These are phyloP conservation scores for Triplophysa tibetana DNA, from an alignment of 2,113 vertebrate genomes.

Conservation along the genomic window DNA sequence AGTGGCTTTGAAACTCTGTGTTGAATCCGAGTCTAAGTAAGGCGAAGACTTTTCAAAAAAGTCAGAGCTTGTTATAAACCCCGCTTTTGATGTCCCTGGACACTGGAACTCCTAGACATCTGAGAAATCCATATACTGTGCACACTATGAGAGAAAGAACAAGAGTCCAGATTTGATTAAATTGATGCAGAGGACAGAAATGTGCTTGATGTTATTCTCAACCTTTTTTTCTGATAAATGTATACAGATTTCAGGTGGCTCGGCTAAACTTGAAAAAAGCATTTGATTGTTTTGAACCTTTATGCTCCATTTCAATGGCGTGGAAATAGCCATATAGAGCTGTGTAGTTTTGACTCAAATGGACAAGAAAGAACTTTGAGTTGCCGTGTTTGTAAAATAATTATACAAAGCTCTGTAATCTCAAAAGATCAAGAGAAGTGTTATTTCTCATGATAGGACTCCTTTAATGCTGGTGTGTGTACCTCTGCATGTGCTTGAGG, in stretches of 20 bases:
- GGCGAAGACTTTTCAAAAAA: constrained; percentile 27
- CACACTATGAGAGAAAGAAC: not conserved
- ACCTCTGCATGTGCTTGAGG: constrained; percentile 4
- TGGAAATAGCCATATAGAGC: too few species aligned
- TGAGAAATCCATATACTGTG: constrained; percentile 2
- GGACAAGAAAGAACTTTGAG: too few species aligned
- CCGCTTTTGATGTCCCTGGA: constrained; percentile 37
- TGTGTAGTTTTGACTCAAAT: too few species aligned
- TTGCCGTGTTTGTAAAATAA: too few species aligned
- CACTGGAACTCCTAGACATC: constrained; percentile 12
- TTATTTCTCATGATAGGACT: too few species aligned
- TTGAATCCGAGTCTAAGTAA: not conserved
- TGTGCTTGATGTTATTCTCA: not conserved
- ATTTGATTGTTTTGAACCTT: too few species aligned
- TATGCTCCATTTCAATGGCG: too few species aligned
- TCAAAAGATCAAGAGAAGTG: too few species aligned
- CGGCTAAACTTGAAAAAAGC: not conserved
- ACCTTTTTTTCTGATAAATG: constrained; percentile 5
- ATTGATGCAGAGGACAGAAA: constrained; percentile 30
- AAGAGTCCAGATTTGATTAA: constrained; percentile 16
- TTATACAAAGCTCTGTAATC: too few species aligned
- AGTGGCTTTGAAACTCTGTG: not conserved
- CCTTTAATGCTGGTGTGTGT: not conserved
- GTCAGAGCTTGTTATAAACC: constrained; percentile 5
- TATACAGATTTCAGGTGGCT: not conserved